Evolutionary conservation across 2,888 invertebrate genomes (phyloP), one percentile per base, ranked within the genome.

Genomic region (Macaria notata): DNA sequence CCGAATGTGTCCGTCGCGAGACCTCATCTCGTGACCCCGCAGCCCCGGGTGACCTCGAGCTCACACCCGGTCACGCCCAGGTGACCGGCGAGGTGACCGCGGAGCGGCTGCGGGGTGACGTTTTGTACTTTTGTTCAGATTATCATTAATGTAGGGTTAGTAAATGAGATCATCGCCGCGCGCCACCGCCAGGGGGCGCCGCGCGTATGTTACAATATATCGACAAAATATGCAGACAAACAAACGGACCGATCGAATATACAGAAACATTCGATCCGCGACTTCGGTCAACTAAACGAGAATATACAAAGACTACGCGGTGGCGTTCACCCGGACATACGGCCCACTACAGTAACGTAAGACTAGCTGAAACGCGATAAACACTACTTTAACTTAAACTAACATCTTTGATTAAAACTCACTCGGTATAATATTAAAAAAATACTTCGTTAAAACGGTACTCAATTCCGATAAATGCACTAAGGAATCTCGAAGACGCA

Each of bases 331-430:
- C 78, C 78, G 79, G 78, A 82, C 78, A 76, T 79, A 84, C 82
- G 73, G 81, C 81, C 83, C 83, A 84, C 75, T 86, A 86, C 81
- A 78, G 80, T 81, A 88, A 90, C 86, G 86, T 90, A 90, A 90
- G 91, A 91, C 91, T 91, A 91, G 91, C 80, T 83, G 88, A 91
- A 90, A 90, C 88, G 91, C 88, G 83, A 88, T 88, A 87, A 86
- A 87, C 81, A 89, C 88, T 88, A 89, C 77, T 75, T 81, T 83
- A 90, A 88, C 86, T 86, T 89, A 88, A 88, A 85, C 70, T 84
- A 88, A 90, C 84, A 90, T 91, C 91, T 90, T 91, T 90, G 91
- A 88, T 89, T 85, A 84, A 84, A 88, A 88, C 87, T 89, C 89
- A 89, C 89, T 88, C 88, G 80, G 83, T 83, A 82, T 77, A 82